These are phyloP conservation scores for Argynnis bischoffii DNA, from an alignment of 2,888 invertebrate genomes.

Conservation along the genomic window DNA sequence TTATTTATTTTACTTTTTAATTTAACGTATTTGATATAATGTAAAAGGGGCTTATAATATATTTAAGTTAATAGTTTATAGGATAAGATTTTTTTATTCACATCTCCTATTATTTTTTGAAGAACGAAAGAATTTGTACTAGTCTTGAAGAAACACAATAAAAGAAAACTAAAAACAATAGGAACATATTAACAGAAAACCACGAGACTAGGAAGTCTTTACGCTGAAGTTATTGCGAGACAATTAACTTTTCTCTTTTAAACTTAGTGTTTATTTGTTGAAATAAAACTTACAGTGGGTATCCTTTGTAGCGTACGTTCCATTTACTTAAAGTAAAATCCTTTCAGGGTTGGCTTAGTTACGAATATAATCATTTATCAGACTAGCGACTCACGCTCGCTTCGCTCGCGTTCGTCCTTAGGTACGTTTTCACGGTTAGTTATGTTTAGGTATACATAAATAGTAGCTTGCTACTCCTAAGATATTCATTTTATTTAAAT, in stretches of 20 bases:
- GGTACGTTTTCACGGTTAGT: too few relatives aligned
- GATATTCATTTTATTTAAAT: too few relatives aligned
- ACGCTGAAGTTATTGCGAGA: conserved; percentile 29
- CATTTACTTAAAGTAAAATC: conserved; percentile 12
- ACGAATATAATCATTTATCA: neutral
- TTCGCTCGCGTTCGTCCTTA: too few relatives aligned
- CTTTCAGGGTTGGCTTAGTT: conserved; percentile 1
- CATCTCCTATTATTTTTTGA: neutral
- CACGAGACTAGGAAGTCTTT: conserved; percentile 21
- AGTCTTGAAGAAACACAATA: neutral
- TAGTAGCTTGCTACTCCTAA: too few relatives aligned
- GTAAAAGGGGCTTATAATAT: too few relatives aligned
- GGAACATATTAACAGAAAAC: conserved; percentile 22
- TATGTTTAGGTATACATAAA: too few relatives aligned
- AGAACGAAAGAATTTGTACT: neutral
- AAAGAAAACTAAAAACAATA: conserved; percentile 12
- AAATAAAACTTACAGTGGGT: conserved; percentile 17
- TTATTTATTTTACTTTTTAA: too few relatives aligned
- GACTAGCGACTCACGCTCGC: too few relatives aligned
- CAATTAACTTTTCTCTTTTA: conserved; percentile 28
- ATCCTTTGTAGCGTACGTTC: conserved; percentile 14
- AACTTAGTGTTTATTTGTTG: conserved; percentile 30
- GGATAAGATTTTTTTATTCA: too few relatives aligned
- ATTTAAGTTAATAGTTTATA: too few relatives aligned
- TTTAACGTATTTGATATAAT: too few relatives aligned